A percentile compares a stretch with the other conserved stretches of the same genome.
Conservation (phyloP, 1,140 invertebrate genomes). For the Aphelenchoides besseyi region DNA sequence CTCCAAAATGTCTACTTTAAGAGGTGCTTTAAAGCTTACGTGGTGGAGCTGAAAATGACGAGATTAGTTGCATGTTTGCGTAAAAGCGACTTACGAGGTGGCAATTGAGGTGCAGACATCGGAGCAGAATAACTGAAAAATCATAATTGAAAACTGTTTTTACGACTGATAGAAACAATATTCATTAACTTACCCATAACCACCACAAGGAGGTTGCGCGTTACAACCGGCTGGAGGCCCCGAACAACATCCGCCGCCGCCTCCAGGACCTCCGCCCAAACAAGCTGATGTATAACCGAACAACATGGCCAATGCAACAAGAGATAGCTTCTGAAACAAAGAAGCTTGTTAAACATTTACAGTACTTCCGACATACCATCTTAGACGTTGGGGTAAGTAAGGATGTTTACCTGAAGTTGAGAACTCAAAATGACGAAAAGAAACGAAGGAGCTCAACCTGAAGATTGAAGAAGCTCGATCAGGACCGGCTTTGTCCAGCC, state of each 20-base stretch:
- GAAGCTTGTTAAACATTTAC: too few species aligned
- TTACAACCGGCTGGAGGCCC: neutral
- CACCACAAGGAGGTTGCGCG: neutral
- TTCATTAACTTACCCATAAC: neutral
- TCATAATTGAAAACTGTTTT: neutral
- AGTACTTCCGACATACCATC: too few species aligned
- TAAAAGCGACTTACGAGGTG: neutral
- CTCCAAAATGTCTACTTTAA: too few species aligned
- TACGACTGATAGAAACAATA: too few species aligned
- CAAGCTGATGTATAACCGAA: neutral
- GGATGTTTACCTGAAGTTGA: too few species aligned
- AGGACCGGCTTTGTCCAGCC: neutral
- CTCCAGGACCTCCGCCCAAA: constrained; percentile 4
- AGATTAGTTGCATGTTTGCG: neutral
- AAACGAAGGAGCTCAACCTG: neutral
- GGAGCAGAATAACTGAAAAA: constrained; percentile 1
- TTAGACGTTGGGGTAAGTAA: too few species aligned
- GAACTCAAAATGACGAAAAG: neutral
- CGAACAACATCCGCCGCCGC: neutral
- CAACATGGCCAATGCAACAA: neutral
- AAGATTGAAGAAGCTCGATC: neutral
- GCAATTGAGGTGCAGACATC: neutral
- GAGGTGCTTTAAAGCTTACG: too few species aligned
- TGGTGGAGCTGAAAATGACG: neutral
- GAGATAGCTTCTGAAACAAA: neutral